A percentile compares a stretch with the other conserved stretches of the same genome.
Evolutionary conservation across 2,113 vertebrate species (phyloP).

Genomic region (Platanista minor): DNA sequence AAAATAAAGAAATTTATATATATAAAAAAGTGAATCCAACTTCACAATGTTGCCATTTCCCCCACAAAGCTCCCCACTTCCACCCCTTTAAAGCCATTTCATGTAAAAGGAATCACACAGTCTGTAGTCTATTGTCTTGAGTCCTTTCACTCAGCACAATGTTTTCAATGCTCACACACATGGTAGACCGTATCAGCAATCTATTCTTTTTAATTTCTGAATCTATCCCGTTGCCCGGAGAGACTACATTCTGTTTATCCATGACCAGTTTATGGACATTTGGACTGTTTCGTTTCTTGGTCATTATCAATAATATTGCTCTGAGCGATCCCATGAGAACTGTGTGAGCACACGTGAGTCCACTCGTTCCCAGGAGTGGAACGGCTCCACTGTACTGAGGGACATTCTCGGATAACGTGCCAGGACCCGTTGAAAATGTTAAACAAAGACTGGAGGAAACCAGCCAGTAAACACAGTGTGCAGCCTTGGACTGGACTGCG

Average conservation of each 20-base stretch:
- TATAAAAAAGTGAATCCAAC: background rate
- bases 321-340: background rate
- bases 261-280: no score
- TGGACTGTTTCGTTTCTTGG: background rate
- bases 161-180: background rate
- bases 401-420: background rate
- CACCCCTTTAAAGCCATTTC: background rate
- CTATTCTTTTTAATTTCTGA: background rate
- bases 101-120: background rate
- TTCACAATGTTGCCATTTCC: background rate
- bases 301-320: no score
- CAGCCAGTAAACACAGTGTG: fast-evolving
- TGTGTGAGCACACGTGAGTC: no score
- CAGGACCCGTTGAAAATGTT: background rate
- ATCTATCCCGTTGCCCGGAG: no score
- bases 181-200: no score
- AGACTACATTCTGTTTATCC: background rate
- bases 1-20: no score
- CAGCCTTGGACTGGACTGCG: background rate
- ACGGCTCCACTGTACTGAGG: background rate
- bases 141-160: background rate
- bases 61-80: background rate
- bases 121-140: background rate
- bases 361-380: background rate
- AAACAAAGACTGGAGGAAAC: background rate